phyloP scores from a whole-genome alignment of 2,888 invertebrate species.

The Scaptomyza cyrtandrae region DNA sequence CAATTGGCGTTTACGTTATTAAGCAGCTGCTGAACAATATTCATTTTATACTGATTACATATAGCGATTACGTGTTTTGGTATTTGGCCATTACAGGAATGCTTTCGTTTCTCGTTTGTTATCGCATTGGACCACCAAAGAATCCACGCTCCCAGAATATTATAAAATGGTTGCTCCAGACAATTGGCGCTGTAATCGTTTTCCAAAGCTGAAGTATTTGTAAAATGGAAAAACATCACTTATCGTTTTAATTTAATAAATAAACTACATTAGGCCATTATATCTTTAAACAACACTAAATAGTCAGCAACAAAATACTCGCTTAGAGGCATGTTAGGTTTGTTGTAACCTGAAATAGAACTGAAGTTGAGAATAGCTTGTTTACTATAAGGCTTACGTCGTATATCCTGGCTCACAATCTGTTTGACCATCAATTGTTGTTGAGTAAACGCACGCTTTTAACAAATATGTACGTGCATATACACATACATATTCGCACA shows the following conservation, averaged over 20 bases:
- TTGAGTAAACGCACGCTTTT: constrained; percentile 30
- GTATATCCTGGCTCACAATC: constrained; percentile 37
- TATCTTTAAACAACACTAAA: not conserved
- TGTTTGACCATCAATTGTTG: constrained; percentile 32
- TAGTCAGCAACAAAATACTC: not conserved
- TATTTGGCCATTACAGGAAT: constrained; percentile 89
- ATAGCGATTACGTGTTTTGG: constrained; percentile 91
- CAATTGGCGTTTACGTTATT: constrained; percentile 90
- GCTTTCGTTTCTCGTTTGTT: constrained; percentile 93
- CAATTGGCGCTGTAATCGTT: constrained; percentile 88
- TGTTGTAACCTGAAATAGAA: not conserved
- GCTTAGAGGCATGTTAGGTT: constrained; percentile 12
- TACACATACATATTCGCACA: constrained; percentile 4
- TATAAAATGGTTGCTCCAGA: constrained; percentile 95
- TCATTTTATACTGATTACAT: constrained; percentile 88
- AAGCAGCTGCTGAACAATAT: constrained; percentile 92
- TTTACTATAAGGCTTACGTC: constrained; percentile 36
- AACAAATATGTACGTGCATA: constrained; percentile 8
- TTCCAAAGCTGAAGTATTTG: constrained; percentile 85
- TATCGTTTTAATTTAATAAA: not conserved
- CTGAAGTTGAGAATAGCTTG: constrained; percentile 13
- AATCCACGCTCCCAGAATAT: constrained; percentile 93
- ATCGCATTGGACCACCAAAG: constrained; percentile 94
- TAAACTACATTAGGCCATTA: not conserved
- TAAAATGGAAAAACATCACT: not conserved